Base-by-base conservation (phyloP, 2,888 invertebrate genomes). In the Drosophila quinaria region DNA sequence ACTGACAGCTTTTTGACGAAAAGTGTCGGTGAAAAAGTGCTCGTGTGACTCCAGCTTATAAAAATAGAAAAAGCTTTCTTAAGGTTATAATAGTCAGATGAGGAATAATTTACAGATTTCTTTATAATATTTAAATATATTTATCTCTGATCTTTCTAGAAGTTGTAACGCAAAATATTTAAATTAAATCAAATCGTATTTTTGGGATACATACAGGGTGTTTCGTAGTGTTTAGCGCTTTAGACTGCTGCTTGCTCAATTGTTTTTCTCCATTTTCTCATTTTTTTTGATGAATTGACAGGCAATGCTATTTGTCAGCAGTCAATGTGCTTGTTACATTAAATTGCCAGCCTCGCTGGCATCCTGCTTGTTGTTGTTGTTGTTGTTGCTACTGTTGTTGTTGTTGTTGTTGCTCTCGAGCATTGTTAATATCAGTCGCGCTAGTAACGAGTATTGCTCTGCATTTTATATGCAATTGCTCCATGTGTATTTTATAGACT, bases 281-380 rank as follows among this genome's bases (percentile, higher is more conserved):
- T 13, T 47, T 50, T 70, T 87, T 91, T 89, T 92, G 91, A 92
- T 91, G 91, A 92, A 92, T 92, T 92, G 92, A 92, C 92, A 92
- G 88, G 91, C 90, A 90, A 90, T 91, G 90, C 91, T 90, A 90
- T 92, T 92, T 92, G 92, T 92, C 92, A 92, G 92, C 90, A 91
- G 90, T 91, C 92, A 91, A 91, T 90, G 85, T 87, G 90, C 91
- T 91, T 91, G 91, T 90, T 90, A 91, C 91, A 91, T 90, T 89
- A 91, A 87, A 89, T 86, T 86, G 90, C 90, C 83, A 78, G 81
- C 76, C 79, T 51, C 81, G 67, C 79, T 73, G 75, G 54, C 70
- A 78, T 71, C 71, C 41, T 74, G 69, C 58, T 22, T 60, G 54
- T 22, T 62, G 63, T 64, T 68, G 49, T n/a, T 51, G 66, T 15